Base-by-base conservation (phyloP, 1,140 invertebrate genomes). In the Euwallacea fornicatus region DNA sequence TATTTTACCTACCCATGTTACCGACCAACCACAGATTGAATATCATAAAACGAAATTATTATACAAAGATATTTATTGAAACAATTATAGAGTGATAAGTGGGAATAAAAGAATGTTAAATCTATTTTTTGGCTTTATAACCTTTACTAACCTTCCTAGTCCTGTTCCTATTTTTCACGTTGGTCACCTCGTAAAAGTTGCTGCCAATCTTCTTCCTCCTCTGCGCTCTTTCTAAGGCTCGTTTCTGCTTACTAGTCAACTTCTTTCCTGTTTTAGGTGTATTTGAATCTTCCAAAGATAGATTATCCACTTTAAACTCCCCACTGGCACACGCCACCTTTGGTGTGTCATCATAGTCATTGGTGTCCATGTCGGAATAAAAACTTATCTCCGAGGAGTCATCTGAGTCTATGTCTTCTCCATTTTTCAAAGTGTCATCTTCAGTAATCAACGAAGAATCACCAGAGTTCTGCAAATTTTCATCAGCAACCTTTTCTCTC, bases 131-230 rank as follows among this genome's bases (percentile, higher is more conserved):
- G 1, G 21, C 21, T 33, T 33, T 33, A 33, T 33, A 33, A 33
- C 21, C 21, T 33, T 33, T 33, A 33, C 21, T 33, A 33, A 33
- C 21, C 78, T 86, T 89, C 73, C 86, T 88, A 76, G 85, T 86
- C 75, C 87, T 86, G 82, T 91, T 94, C 71, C 88, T 87, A 80
- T 96, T 98, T 81, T 98, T 98, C 41, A 98, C 95, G 87, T 98
- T 97, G 3, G 91, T 87, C 41, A 92, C 88, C 84, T 95, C 90
- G 82, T 98, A 98, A 80, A 97, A 98, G 83, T 97, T 93, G 78
- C 90, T 93, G 70, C 95, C 96, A 73, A 94, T 90, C 78, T 96
- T 97, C 80, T 93, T 96, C 3, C 90, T 84, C 79, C 90, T 93
- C 72, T 87, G 84, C 15, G 88, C 85, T 65, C 93, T 85, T 74